Evolutionary conservation across 2,888 invertebrate species (phyloP), one percentile per base, ranked within the genome.

Genomic region (Drosophila neotestacea): DNA sequence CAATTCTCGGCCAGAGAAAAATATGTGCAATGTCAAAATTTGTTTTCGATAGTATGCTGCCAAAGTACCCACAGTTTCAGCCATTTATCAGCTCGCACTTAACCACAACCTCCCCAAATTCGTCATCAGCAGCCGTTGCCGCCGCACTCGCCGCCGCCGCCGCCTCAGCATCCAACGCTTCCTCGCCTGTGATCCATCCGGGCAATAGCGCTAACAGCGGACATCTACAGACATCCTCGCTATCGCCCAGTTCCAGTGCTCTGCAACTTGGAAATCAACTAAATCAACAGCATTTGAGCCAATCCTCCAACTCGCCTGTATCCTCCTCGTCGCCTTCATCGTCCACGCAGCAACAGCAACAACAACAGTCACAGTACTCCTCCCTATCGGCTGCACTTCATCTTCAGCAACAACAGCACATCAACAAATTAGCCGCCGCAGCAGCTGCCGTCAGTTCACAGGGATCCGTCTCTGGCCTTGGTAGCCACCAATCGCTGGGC

Each of bases 1-100:
- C 71, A 68, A 64, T 77, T 74, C 89, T 84, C 85, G 87, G 85
- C 74, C 74, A 74, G 86, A 90, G 87, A 84, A 90, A 91, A 88
- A 85, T 91, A 92, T 92, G 94, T 94, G 96, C 95, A 95, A 98
- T 98, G 97, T 97, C 97, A 95, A 98, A 97, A 96, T 98, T 97
- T 95, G 97, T 97, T 95, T 96, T 98, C 94, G 97, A 98, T 96
- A 97, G 97, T 95, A 97, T 98, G 97, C 96, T 98, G 94, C 97
- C 97, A 92, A 98, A 98, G 95, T 98, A 98, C 94, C 97, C 94
- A 93, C 93, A 95, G 93, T 95, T 95, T 93, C 95, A 95, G 93
- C 93, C 93, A 92, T 93, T 93, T 91, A 92, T 93, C 81, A 93
- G 92, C 92, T 93, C 93, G 89, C 93, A 93, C 91, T 91, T 93